These are phyloP conservation scores for Vanessa tameamea DNA, from an alignment of 1,140 invertebrate species.

Conservation along the genomic window DNA sequence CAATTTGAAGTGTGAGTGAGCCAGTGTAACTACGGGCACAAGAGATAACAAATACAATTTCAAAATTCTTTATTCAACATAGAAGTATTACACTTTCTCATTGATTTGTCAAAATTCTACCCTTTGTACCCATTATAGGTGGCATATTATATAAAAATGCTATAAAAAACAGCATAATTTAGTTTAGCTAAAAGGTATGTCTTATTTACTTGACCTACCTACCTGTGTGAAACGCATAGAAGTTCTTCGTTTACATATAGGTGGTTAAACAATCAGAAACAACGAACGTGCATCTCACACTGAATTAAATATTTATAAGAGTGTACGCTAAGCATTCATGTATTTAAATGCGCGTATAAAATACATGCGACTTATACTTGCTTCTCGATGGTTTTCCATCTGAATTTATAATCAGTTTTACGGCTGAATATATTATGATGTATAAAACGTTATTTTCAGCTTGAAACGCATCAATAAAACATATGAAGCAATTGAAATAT, in stretches of 20 bases:
- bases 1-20: too few relatives aligned
- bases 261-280: constrained; percentile 25
- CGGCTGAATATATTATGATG: background rate
- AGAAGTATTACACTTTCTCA: too few relatives aligned
- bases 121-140: too few relatives aligned
- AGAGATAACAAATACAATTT: too few relatives aligned
- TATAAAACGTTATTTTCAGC: constrained; percentile 16
- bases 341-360: constrained; percentile 40
- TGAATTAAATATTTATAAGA: constrained; percentile 45
- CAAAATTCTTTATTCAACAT: too few relatives aligned
- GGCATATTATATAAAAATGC: too few relatives aligned
- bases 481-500: background rate
- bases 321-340: constrained; percentile 39
- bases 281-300: constrained; percentile 32
- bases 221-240: background rate
- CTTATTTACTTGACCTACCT: background rate
- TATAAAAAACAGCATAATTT: background rate
- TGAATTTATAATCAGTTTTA: constrained; percentile 29
- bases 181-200: background rate
- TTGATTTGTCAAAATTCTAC: too few relatives aligned
- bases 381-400: constrained; percentile 28
- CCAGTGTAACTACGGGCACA: too few relatives aligned
- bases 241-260: constrained; percentile 1
- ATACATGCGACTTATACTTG: constrained; percentile 27
- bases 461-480: constrained; percentile 1